Evolutionary conservation across 2,888 invertebrate species (phyloP).

Genomic region (Dynastes hyllus): DNA sequence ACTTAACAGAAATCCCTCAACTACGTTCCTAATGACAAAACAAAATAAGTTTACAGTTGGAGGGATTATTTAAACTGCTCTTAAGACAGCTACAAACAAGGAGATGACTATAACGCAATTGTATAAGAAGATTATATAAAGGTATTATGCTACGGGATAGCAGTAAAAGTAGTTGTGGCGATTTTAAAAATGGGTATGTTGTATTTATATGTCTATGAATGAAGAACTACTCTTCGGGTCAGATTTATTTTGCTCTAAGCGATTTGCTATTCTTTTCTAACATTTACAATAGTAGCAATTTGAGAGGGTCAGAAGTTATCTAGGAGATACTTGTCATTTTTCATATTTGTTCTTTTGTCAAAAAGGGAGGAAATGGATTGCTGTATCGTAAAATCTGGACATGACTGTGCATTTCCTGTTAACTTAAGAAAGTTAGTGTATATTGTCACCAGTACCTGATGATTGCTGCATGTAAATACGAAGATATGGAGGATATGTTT

Average conservation of each 20-base stretch:
- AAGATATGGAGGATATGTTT: too few species aligned
- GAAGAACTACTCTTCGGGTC: background rate
- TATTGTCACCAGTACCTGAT: background rate
- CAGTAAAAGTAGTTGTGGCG: too few species aligned
- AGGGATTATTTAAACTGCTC: too few species aligned
- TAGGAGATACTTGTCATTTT: background rate
- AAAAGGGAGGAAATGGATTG: background rate
- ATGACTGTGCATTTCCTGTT: constrained; percentile 23
- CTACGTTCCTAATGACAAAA: too few species aligned
- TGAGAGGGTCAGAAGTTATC: background rate
- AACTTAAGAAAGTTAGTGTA: background rate
- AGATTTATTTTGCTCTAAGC: background rate
- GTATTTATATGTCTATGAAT: background rate
- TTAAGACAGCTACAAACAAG: too few species aligned
- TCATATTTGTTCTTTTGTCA: background rate
- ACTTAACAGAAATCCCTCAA: too few species aligned
- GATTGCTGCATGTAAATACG: too few species aligned
- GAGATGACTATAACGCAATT: too few species aligned
- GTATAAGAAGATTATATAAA: too few species aligned
- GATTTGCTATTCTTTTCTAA: background rate
- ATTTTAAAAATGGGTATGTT: background rate
- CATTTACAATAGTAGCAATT: background rate
- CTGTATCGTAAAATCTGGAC: background rate
- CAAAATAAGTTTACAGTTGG: too few species aligned
- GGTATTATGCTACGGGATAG: too few species aligned